Evolutionary conservation across 2,888 invertebrate species (phyloP), one percentile per base, ranked within the genome.

Genomic region (Noctua fimbriata): DNA sequence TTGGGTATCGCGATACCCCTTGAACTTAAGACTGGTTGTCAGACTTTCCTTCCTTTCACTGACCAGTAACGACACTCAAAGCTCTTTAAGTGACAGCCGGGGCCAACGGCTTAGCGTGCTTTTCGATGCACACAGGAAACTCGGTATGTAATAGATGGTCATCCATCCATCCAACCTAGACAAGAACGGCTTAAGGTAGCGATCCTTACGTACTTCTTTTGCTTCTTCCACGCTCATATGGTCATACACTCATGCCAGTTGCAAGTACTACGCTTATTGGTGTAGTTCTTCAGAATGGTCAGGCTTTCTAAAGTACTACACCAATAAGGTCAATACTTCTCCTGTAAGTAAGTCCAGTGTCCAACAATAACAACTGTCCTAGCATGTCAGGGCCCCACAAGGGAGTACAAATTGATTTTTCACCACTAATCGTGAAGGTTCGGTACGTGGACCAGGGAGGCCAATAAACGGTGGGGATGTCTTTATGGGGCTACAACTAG

Each of bases 401-500:
- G 79, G 75, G 71, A 76, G 70, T 44, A 52, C 85, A 87, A 89
- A 89, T 89, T 89, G 89, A 89, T 89, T 89, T 88, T 90, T 85
- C 88, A 84, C 82, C 75, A 74, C 87, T 86, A 87, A 90, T 89
- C 85, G 86, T 65, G 63, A 28, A 75, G 77, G 69, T 72, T 77
- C 63, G 60, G 79, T 79, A 78, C 60, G 76, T 89, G 88, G 87
- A 87, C 82, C 87, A 82, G 91, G 91, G 90, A 90, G 91, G 85
- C 90, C 85, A 90, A 90, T 90, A 89, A 91, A 91, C 89, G 86
- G 80, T 72, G 87, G 92, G 93, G 93, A 92, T 92, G 91, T 92
- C 92, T 94, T 94, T 94, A 94, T 93, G 94, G 93, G 91, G 87
- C 92, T 89, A 92, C 94, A 93, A 94, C 95, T 94, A 94, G 92